Evolutionary conservation across 2,113 vertebrate species (phyloP).

Genomic region (Bos javanicus): DNA sequence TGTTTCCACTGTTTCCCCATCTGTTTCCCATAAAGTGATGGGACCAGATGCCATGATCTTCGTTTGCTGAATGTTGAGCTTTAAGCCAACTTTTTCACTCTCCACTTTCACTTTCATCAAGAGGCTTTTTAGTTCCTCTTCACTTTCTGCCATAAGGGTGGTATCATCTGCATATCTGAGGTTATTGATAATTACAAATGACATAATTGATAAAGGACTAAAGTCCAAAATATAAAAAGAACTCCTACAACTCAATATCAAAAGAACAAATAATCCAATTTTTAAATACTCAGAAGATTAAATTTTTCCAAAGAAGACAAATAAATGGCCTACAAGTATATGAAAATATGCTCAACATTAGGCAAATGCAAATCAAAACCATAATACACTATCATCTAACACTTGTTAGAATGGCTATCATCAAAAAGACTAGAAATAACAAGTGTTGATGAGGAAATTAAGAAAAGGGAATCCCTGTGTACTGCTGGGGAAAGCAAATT

Average conservation of each 20-base stretch:
- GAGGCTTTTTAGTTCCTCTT: too few species aligned
- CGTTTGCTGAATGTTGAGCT: too few species aligned
- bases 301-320: neutral
- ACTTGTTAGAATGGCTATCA: neutral
- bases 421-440: neutral
- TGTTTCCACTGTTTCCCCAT: too few species aligned
- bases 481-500: neutral
- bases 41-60: too few species aligned
- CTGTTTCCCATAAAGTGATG: too few species aligned
- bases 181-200: neutral
- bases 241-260: neutral
- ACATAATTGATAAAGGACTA: neutral
- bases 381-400: neutral
- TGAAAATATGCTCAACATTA: neutral
- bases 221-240: neutral
- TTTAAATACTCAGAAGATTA: neutral
- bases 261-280: neutral
- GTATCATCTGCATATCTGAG: too few species aligned
- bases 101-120: too few species aligned
- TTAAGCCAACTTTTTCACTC: too few species aligned
- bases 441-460: neutral
- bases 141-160: too few species aligned
- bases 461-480: neutral
- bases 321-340: neutral
- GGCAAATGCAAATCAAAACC: neutral